Percentiles rank a stretch among this genome's conserved stretches.
Conservation (phyloP, 2,797 vertebrate species). For the Brachyrhaphis roseni region DNA sequence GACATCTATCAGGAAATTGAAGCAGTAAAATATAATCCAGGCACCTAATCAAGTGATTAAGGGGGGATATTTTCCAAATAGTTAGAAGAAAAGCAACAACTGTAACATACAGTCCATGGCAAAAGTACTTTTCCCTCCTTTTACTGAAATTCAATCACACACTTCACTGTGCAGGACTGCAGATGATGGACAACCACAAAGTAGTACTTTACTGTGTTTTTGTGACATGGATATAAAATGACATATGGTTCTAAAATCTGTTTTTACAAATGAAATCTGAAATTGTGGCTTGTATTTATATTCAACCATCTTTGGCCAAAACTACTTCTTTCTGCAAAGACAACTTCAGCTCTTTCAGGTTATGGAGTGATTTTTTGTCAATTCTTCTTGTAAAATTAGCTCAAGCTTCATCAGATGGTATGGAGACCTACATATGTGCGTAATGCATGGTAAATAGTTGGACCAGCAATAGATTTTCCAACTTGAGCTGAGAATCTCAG, state of each 20-base stretch:
- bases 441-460: background rate
- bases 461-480: background rate
- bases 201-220: background rate
- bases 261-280: background rate
- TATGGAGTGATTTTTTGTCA: background rate
- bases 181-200: background rate
- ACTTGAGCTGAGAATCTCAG: background rate
- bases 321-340: background rate
- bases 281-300: background rate
- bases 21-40: constrained; percentile 11
- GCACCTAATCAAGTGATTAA: constrained; percentile 5
- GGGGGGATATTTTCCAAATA: background rate
- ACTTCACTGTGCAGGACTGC: too few relatives aligned
- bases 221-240: background rate
- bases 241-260: background rate
- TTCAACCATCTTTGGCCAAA: background rate
- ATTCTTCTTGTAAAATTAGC: background rate
- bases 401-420: background rate
- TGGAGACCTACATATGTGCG: background rate
- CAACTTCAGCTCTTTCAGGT: background rate
- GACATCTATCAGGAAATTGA: background rate
- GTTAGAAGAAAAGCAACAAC: background rate
- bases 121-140: background rate
- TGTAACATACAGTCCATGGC: background rate
- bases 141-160: background rate